phyloP scores from a whole-genome alignment of 1,140 invertebrate genomes.

The Pemphigus obesinymphae region DNA sequence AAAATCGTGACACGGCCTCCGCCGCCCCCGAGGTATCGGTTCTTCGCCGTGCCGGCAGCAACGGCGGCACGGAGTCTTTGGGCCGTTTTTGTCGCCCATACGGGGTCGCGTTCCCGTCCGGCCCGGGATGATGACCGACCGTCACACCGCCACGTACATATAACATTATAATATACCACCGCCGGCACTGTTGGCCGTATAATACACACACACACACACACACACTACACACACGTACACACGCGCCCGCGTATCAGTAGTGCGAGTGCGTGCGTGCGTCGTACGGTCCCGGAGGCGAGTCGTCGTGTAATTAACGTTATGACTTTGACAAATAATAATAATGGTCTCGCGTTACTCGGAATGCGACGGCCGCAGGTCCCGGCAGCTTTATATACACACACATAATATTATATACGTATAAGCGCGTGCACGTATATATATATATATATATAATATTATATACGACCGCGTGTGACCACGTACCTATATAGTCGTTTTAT shows the following conservation, averaged over 20 bases:
- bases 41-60: background rate
- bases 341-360: slow-evolving; percentile 42
- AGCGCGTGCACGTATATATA: background rate
- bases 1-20: slow-evolving; percentile 32
- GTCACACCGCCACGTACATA: background rate
- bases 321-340: slow-evolving; percentile 42
- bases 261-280: background rate
- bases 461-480: slow-evolving; percentile 3
- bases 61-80: background rate
- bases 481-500: background rate
- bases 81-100: background rate
- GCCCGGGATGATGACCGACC: background rate
- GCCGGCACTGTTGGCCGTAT: background rate
- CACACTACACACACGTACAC: background rate
- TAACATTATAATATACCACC: background rate
- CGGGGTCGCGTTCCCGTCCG: too few species aligned
- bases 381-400: background rate
- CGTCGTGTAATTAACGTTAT: slow-evolving; percentile 41
- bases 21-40: background rate
- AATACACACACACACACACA: background rate
- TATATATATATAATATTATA: background rate
- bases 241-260: too few species aligned
- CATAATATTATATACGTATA: background rate
- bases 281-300: slow-evolving; percentile 27
- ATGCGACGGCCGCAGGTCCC: slow-evolving; percentile 35